These are phyloP conservation scores for Dorcus hopei DNA, from an alignment of 2,888 invertebrate species.

Conservation along the genomic window DNA sequence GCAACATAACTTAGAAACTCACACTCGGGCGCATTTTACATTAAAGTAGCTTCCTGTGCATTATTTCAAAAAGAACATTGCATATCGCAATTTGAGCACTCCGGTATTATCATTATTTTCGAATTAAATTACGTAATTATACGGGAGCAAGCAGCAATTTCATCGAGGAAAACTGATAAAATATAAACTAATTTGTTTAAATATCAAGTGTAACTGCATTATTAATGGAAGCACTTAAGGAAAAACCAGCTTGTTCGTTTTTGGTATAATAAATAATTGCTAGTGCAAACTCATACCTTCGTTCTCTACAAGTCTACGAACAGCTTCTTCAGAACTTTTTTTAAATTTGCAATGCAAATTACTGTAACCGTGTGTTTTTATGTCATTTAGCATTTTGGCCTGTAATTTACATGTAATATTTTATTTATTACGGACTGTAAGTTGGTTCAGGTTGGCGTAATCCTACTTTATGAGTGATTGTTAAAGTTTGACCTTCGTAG, in stretches of 20 bases:
- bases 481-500: too few species aligned
- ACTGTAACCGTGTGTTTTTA: too few species aligned
- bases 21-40: constrained; percentile 5
- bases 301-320: neutral
- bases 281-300: neutral
- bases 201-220: neutral
- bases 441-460: too few species aligned
- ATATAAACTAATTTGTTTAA: neutral
- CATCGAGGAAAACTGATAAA: neutral
- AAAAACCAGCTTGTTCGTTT: neutral
- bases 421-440: too few species aligned
- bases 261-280: neutral
- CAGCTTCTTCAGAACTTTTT: too few species aligned
- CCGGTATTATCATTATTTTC: constrained; percentile 4
- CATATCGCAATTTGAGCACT: neutral
- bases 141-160: neutral
- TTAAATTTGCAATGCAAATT: too few species aligned
- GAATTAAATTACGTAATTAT: constrained; percentile 6
- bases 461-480: too few species aligned
- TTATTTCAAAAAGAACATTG: neutral
- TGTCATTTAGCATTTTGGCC: too few species aligned
- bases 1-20: constrained; percentile 11
- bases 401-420: too few species aligned
- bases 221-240: neutral
- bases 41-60: constrained; percentile 13